Base-by-base conservation (phyloP, 1,140 invertebrate genomes). In the Belonocnema kinseyi region DNA sequence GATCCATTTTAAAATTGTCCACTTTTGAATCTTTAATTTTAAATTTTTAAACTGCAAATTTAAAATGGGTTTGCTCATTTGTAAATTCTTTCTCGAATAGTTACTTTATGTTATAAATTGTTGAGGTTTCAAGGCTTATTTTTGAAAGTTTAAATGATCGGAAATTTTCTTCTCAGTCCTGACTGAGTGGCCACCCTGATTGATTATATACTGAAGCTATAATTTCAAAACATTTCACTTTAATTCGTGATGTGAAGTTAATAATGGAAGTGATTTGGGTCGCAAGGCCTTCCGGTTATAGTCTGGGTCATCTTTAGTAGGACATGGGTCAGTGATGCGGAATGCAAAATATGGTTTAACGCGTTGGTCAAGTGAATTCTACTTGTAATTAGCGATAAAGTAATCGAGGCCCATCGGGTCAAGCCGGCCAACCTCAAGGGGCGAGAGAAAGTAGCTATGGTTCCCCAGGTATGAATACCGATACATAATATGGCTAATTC, bases 401-500 rank as follows among this genome's bases (percentile, higher is more conserved):
- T 81, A 82, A 87, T 87, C 86, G 84, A 84, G 73, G 82, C 75
- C 75, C 79, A 56, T 73, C 78, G 81, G 86, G 82, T 86, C 81
- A 82, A 80, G 86, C 79, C 77, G 77, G 80, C 76, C 80, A 85
- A 85, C 80, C 85, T 84, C 80, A 78, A 79, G 83, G 61, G 79
- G 84, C 66, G 85, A 83, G 86, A 87, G 87, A 88, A 88, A 88
- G 85, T 85, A 87, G 84, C 79, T 78, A 83, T 82, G 82, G 84
- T 86, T 74, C 79, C 80, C 79, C 80, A 82, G 71, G 74, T 82
- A 77, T 80, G 75, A 66, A 80, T 82, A 80, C 75, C 77, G 80
- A 71, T 71, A 78, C 81, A 77, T 82, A 78, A 80, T 80, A 77
- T 77, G 78, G 73, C 78, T 78, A 78, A 75, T 73, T 80, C 80